These are phyloP conservation scores for Brachymystax lenok DNA, from an alignment of 2,797 vertebrate genomes.

Conservation along the genomic window DNA sequence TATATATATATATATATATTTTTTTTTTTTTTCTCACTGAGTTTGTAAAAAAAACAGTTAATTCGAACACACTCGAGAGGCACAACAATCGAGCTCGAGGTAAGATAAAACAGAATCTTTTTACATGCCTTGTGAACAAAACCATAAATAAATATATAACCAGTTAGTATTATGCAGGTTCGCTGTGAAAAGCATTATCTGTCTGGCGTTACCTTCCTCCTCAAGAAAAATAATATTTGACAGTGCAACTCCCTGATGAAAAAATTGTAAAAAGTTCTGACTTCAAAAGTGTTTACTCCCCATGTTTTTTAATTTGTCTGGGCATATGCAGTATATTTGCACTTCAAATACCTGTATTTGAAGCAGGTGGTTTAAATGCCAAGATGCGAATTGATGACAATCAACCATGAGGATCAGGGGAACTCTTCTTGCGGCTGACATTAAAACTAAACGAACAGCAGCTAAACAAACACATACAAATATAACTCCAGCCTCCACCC, in stretches of 20 bases:
- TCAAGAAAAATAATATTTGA: slow-evolving; percentile 61
- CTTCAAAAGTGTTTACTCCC: slow-evolving; percentile 70
- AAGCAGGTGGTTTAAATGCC: slow-evolving; percentile 84
- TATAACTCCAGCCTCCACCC: slow-evolving; percentile 44
- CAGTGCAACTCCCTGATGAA: slow-evolving; percentile 60
- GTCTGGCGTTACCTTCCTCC: slow-evolving; percentile 41
- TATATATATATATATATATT: slow-evolving; percentile 70
- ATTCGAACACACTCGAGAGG: slow-evolving; percentile 70
- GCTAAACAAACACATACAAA: slow-evolving; percentile 72
- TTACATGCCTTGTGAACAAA: slow-evolving; percentile 47
- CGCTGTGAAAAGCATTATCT: slow-evolving; percentile 62
- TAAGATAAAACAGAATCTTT: slow-evolving; percentile 55
- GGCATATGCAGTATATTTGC: slow-evolving; percentile 78
- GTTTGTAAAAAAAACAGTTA: slow-evolving; percentile 45
- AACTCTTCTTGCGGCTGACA: slow-evolving; percentile 71
- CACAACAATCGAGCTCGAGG: slow-evolving; percentile 62
- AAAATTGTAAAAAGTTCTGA: slow-evolving; percentile 62
- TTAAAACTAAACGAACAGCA: slow-evolving; percentile 77
- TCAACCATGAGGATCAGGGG: slow-evolving; percentile 70
- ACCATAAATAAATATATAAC: slow-evolving; percentile 71
- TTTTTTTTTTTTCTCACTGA: slow-evolving; percentile 65
- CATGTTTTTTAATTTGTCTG: slow-evolving; percentile 75
- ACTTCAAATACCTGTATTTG: slow-evolving; percentile 82
- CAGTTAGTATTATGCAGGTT: slow-evolving; percentile 58
- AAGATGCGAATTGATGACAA: slow-evolving; percentile 82